Percentiles rank a stretch among this genome's conserved stretches.
Evolutionary conservation across 2,113 vertebrate species (phyloP).

Genomic region (Pimephales promelas): DNA sequence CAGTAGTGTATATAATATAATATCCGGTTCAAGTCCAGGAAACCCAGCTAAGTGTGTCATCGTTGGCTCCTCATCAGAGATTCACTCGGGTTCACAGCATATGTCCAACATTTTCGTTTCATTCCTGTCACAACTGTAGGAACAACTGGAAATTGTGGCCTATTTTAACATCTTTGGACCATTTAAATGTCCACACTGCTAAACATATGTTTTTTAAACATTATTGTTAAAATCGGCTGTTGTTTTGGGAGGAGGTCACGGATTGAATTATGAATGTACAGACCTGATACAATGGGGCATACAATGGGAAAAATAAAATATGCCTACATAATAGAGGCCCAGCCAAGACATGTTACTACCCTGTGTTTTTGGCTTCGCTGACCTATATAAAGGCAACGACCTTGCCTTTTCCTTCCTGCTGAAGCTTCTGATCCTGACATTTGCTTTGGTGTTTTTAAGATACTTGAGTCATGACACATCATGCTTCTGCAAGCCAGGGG

Average conservation of each 20-base stretch:
- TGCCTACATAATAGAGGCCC: slow-evolving; percentile 7
- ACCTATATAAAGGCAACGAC: slow-evolving; percentile 46
- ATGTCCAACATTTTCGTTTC: background rate
- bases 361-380: slow-evolving; percentile 45
- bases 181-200: background rate
- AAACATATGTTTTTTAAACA: no score
- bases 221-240: background rate
- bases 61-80: background rate
- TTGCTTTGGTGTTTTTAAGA: slow-evolving; percentile 50
- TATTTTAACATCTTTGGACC: no score
- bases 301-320: slow-evolving; percentile 20
- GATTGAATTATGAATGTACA: background rate
- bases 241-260: slow-evolving; percentile 6
- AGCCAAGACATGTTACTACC: slow-evolving; percentile 39
- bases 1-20: background rate
- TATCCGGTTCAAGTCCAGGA: background rate
- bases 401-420: slow-evolving; percentile 47
- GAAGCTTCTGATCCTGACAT: slow-evolving; percentile 28
- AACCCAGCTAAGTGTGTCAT: background rate
- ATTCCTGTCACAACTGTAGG: slow-evolving; percentile 12
- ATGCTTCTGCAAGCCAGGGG: slow-evolving; percentile 43
- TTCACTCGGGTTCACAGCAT: background rate
- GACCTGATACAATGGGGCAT: slow-evolving; percentile 10
- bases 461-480: slow-evolving; percentile 57
- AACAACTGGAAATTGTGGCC: background rate